Conservation (phyloP, 2,888 invertebrate genomes). For the Eutolmus rufibarbis region DNA sequence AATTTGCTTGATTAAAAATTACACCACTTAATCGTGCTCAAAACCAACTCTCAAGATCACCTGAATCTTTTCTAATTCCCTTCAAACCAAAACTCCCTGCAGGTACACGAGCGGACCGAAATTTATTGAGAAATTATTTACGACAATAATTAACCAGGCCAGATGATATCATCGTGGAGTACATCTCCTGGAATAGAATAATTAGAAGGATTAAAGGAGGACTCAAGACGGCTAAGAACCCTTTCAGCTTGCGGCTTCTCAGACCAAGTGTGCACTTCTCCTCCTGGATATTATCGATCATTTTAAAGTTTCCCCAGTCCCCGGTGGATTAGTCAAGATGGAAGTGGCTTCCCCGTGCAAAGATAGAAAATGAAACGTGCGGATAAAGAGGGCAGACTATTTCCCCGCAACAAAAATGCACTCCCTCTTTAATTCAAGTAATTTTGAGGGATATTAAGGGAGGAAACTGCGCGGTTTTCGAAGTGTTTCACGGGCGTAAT, state of each 20-base stretch:
- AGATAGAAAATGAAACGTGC: background rate
- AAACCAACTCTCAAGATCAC: background rate
- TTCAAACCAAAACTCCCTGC: background rate
- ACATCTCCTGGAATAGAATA: background rate
- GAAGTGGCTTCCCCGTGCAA: background rate
- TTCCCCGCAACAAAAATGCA: background rate
- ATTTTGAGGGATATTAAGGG: background rate
- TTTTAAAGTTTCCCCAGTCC: background rate
- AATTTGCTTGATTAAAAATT: background rate
- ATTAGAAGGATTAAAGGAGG: background rate
- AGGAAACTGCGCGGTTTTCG: background rate
- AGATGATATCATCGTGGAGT: background rate
- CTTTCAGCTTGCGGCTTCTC: background rate
- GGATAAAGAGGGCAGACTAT: background rate
- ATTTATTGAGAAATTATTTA: background rate
- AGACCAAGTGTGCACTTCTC: background rate
- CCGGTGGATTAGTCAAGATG: background rate
- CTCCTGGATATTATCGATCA: background rate
- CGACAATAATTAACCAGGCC: background rate
- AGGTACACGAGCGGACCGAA: background rate
- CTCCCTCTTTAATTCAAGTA: background rate
- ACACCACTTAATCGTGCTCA: background rate
- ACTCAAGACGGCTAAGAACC: background rate
- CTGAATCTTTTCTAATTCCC: background rate
- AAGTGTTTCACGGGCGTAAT: background rate